A percentile compares a stretch with the other conserved stretches of the same genome.
phyloP scores from a whole-genome alignment of 1,140 invertebrate species.

The Nephotettix cincticeps region DNA sequence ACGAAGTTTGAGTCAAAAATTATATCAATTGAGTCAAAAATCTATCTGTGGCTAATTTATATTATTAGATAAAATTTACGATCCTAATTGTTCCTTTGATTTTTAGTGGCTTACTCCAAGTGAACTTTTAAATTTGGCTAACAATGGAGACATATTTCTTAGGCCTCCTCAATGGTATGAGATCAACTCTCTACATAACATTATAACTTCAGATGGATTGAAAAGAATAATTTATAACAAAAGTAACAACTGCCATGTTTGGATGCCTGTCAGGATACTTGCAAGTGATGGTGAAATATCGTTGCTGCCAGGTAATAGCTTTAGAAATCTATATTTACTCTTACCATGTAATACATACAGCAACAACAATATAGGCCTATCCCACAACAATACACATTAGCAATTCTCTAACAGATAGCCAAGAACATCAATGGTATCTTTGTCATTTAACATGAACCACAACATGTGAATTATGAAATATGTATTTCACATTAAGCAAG shows the following conservation, averaged over 20 bases:
- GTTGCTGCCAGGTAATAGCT: neutral
- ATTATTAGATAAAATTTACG: constrained; percentile 13
- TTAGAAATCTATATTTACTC: too few species aligned
- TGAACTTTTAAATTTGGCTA: constrained; percentile 43
- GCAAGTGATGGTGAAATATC: constrained; percentile 1
- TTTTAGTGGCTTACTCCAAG: constrained; percentile 54
- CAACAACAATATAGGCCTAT: too few species aligned
- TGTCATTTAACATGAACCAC: too few species aligned
- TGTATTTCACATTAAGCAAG: too few species aligned
- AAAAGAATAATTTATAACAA: constrained; percentile 46
- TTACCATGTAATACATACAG: too few species aligned
- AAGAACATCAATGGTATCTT: too few species aligned
- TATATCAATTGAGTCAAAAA: too few species aligned
- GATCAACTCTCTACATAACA: constrained; percentile 50
- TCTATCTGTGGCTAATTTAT: too few species aligned
- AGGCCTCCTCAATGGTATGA: constrained; percentile 60
- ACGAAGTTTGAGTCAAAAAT: constrained; percentile 25
- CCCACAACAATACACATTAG: too few species aligned
- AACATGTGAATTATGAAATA: too few species aligned
- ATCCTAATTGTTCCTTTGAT: constrained; percentile 20
- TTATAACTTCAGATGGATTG: constrained; percentile 49
- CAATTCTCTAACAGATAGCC: too few species aligned
- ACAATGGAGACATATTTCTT: constrained; percentile 45
- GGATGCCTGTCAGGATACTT: constrained; percentile 48
- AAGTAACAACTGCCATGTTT: constrained; percentile 44